These are phyloP conservation scores for Dasyornis broadbenti DNA, from an alignment of 2,113 vertebrate genomes.

Conservation along the genomic window DNA sequence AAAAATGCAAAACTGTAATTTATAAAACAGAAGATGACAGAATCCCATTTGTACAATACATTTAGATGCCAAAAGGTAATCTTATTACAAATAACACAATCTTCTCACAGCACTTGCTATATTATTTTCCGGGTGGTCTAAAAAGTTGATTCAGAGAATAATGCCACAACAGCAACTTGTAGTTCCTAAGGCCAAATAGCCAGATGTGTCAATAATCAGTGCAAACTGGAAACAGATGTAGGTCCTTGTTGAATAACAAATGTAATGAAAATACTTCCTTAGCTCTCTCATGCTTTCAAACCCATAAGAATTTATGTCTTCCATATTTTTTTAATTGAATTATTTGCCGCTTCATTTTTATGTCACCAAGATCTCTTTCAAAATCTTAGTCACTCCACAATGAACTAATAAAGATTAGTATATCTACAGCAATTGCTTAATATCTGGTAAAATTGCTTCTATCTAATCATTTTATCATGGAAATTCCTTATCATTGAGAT, in stretches of 20 bases:
- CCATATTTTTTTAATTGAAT: constrained; percentile 59
- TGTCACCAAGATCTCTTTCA: constrained; percentile 13
- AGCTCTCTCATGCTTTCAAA: constrained; percentile 70
- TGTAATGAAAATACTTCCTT: constrained; percentile 80
- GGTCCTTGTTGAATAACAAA: constrained; percentile 77
- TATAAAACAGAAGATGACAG: constrained; percentile 69
- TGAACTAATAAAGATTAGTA: constrained; percentile 15
- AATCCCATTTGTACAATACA: constrained; percentile 57
- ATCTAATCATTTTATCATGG: background rate
- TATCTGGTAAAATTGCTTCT: background rate
- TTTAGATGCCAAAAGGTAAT: constrained; percentile 73
- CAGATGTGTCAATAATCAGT: constrained; percentile 87
- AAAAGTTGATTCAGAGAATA: constrained; percentile 79
- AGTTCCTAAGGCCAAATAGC: constrained; percentile 76
- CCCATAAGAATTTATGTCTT: constrained; percentile 68
- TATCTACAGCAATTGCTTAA: constrained; percentile 16
- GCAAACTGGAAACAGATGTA: constrained; percentile 83
- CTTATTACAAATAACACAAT: constrained; percentile 71
- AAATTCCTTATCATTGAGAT: background rate
- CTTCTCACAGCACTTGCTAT: constrained; percentile 70
- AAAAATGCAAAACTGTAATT: constrained; percentile 69
- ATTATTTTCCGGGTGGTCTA: constrained; percentile 81
- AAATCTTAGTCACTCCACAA: background rate
- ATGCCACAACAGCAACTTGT: constrained; percentile 78
- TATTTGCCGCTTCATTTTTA: constrained; percentile 26